phyloP scores from a whole-genome alignment of 2,797 vertebrate genomes.

The Lemur catta region DNA sequence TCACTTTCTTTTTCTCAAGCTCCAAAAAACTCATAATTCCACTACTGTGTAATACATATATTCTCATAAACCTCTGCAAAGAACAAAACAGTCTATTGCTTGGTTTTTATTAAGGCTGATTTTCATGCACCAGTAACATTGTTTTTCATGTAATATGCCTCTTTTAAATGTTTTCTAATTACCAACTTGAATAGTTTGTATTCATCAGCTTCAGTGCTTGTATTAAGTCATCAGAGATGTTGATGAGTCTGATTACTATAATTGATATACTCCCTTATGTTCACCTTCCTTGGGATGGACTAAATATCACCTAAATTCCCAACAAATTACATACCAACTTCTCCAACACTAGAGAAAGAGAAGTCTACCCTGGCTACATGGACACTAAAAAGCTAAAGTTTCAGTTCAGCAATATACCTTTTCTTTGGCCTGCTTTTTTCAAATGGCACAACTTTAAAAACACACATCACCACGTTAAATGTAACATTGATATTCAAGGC shows the following conservation, averaged over 20 bases:
- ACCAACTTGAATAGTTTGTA: neutral
- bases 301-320: neutral
- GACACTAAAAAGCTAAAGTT: neutral
- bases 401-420: neutral
- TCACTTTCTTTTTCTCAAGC: neutral
- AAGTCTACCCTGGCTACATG: neutral
- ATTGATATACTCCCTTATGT: neutral
- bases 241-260: neutral
- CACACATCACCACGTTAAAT: neutral
- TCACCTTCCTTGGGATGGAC: neutral
- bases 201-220: neutral
- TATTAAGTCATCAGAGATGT: neutral
- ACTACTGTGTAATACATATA: neutral
- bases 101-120: neutral
- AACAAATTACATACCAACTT: neutral
- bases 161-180: neutral
- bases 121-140: neutral
- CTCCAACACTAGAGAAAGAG: neutral
- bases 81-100: neutral
- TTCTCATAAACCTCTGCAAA: neutral
- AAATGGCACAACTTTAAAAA: constrained; percentile 9
- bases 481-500: neutral
- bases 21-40: neutral
- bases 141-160: constrained; percentile 11
- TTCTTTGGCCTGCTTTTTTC: neutral